Evolutionary conservation across 2,888 invertebrate genomes (phyloP).

Genomic region (Zootermopsis nevadensis): DNA sequence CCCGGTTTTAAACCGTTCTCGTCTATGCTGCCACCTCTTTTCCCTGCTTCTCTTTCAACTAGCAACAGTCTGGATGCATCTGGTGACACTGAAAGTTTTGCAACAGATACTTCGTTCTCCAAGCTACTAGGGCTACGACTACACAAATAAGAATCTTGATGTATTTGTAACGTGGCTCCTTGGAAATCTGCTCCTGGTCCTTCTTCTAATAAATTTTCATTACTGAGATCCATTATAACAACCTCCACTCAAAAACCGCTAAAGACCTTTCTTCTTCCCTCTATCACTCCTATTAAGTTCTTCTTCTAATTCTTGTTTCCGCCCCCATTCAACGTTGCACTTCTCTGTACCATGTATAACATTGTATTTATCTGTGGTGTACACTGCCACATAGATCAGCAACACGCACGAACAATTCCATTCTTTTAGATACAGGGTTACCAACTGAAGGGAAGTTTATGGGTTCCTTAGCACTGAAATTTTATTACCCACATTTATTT

Average conservation of each 20-base stretch:
- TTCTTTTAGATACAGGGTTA: no score
- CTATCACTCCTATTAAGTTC: not conserved
- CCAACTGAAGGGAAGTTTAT: no score
- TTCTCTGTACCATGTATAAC: not conserved
- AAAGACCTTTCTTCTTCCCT: no score
- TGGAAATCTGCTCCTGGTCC: conserved; percentile 55
- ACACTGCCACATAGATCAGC: not conserved
- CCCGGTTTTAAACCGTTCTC: conserved; percentile 52
- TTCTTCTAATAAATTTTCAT: conserved; percentile 52
- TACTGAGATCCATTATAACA: conserved; percentile 14
- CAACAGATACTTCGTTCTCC: conserved; percentile 46
- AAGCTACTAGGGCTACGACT: conserved; percentile 51
- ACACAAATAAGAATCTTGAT: conserved; percentile 53
- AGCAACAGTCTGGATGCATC: not conserved
- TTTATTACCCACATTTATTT: no score
- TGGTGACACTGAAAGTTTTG: conserved; percentile 48
- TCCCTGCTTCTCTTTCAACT: not conserved
- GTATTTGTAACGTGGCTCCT: conserved; percentile 57
- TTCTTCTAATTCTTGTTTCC: not conserved
- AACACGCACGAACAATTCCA: no score
- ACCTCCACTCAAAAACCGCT: not conserved
- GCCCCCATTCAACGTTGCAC: not conserved
- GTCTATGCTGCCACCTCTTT: conserved; percentile 13
- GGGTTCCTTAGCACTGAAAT: no score
- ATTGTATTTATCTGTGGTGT: no score